Percentiles rank a stretch among this genome's conserved stretches.
phyloP scores from a whole-genome alignment of 2,113 vertebrate species.

The Spheniscus mendiculus region DNA sequence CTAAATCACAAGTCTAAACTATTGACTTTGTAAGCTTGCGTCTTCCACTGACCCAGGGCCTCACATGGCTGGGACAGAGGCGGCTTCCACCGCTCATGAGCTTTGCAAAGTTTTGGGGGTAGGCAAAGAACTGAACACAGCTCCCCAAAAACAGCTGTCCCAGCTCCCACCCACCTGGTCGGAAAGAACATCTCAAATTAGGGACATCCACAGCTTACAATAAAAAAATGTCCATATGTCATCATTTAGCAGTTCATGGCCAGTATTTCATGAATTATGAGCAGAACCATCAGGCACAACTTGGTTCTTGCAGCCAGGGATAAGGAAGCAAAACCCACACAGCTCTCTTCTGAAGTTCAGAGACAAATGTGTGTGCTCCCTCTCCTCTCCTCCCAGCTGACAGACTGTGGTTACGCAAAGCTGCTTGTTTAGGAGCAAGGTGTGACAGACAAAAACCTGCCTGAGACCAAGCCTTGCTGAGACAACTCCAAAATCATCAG shows the following conservation, averaged over 20 bases:
- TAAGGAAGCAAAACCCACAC: not conserved
- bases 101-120: not conserved
- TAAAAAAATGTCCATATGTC: accelerated
- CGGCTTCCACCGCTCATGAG: accelerated
- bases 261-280: not conserved
- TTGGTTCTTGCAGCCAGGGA: not conserved
- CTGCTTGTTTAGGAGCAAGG: not conserved
- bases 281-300: not conserved
- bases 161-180: not conserved
- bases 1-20: not conserved
- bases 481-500: not conserved
- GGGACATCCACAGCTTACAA: not conserved
- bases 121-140: not conserved
- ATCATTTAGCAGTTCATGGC: not conserved
- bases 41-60: not conserved
- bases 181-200: not conserved
- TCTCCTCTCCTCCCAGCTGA: not conserved
- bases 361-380: not conserved
- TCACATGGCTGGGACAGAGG: not conserved
- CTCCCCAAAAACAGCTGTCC: not conserved
- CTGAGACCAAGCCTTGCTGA: not conserved
- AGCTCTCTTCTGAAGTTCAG: not conserved
- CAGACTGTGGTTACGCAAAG: accelerated
- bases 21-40: not conserved
- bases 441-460: not conserved